These are phyloP conservation scores for Holothuria scabra DNA, from an alignment of 53 echinoderm and acorn worm genomes.

Conservation along the genomic window DNA sequence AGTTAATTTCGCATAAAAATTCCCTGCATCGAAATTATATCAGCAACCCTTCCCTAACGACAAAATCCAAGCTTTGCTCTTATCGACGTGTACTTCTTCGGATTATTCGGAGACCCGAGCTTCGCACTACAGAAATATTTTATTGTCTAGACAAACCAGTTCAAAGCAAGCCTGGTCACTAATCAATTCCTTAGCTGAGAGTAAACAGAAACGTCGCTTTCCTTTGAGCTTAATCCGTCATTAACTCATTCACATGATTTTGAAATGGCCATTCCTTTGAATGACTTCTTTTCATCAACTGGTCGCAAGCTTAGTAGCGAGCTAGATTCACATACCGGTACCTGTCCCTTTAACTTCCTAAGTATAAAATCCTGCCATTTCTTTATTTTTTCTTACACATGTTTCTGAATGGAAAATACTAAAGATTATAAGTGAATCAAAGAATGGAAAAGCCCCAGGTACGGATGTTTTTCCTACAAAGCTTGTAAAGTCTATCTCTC, in stretches of 20 bases:
- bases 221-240: neutral
- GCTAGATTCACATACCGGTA: neutral
- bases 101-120: neutral
- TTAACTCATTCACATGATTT: neutral
- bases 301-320: neutral
- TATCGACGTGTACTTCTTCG: neutral
- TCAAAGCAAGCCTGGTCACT: neutral
- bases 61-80: neutral
- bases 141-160: neutral
- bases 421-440: too few relatives aligned
- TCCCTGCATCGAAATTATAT: neutral
- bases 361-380: too few relatives aligned
- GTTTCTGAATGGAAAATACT: too few relatives aligned
- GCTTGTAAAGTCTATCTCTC: too few relatives aligned
- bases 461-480: too few relatives aligned
- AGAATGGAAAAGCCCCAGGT: too few relatives aligned
- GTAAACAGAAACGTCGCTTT: neutral
- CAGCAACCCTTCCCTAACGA: neutral
- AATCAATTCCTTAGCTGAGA: neutral
- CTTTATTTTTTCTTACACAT: too few relatives aligned
- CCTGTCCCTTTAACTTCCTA: too few relatives aligned
- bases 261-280: neutral
- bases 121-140: neutral
- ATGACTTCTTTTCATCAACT: conserved; percentile 5
- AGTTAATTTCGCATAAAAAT: neutral